Evolutionary conservation across 1,140 invertebrate genomes (phyloP).

Genomic region (Sinonovacula constricta): DNA sequence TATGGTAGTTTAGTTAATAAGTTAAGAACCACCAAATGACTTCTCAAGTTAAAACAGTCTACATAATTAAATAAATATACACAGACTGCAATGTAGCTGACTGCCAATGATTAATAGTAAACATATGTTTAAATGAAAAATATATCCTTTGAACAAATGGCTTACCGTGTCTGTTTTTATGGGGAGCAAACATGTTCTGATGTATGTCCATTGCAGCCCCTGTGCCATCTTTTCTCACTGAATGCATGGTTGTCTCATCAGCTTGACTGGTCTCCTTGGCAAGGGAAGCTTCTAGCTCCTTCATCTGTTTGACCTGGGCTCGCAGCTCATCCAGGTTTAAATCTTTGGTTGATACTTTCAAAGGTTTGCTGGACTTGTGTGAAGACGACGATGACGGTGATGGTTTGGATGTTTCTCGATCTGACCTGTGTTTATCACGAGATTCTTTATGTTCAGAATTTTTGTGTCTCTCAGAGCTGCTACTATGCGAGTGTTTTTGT

Average conservation of each 20-base stretch:
- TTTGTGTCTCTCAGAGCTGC: constrained; percentile 11
- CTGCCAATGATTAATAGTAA: background rate
- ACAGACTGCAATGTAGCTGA: background rate
- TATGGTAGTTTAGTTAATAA: background rate
- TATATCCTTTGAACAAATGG: background rate
- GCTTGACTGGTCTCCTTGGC: background rate
- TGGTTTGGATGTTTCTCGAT: background rate
- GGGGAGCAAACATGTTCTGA: background rate
- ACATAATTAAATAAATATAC: background rate
- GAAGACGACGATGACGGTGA: too few species aligned
- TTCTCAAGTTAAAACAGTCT: background rate
- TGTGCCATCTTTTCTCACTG: background rate
- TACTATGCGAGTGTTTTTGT: constrained; percentile 2
- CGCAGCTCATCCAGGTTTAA: constrained; percentile 36
- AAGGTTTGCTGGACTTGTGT: background rate
- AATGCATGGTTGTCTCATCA: background rate
- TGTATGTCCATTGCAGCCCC: too few species aligned
- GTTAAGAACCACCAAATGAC: background rate
- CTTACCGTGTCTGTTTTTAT: constrained; percentile 37
- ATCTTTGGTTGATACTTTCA: constrained; percentile 11
- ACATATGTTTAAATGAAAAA: background rate
- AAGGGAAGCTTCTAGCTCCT: constrained; percentile 16
- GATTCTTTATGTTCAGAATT: background rate
- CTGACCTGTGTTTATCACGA: background rate
- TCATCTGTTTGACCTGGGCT: constrained; percentile 27